These are phyloP conservation scores for Rhagoletis zephyria DNA, from an alignment of 1,140 invertebrate species.

Conservation along the genomic window DNA sequence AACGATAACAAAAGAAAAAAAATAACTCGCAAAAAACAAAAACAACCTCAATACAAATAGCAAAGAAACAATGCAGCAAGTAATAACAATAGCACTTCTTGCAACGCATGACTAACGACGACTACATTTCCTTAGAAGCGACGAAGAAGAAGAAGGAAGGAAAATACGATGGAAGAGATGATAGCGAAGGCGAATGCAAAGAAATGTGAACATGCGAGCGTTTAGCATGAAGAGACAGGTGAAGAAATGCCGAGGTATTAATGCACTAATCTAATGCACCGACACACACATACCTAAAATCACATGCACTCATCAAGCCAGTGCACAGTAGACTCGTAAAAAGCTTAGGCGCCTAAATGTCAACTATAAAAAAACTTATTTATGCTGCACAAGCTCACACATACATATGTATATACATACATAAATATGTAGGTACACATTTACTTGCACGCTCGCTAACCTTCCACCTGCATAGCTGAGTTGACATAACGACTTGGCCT, in stretches of 20 bases:
- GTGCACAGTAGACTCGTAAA: background rate
- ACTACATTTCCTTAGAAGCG: slow-evolving; percentile 1
- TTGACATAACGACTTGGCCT: slow-evolving; percentile 52
- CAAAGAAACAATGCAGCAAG: background rate
- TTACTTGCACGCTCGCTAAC: background rate
- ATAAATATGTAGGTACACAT: background rate
- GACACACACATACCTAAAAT: background rate
- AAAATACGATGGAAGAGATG: background rate
- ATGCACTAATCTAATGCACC: slow-evolving; percentile 31
- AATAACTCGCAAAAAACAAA: background rate
- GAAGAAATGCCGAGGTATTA: background rate
- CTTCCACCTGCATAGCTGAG: slow-evolving; percentile 18
- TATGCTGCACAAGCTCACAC: slow-evolving; percentile 17
- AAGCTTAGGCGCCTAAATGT: slow-evolving; percentile 42
- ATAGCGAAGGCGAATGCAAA: background rate
- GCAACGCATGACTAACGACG: slow-evolving; percentile 46
- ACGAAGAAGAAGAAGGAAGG: background rate
- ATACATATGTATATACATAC: background rate
- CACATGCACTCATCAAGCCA: background rate
- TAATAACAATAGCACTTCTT: slow-evolving; percentile 50
- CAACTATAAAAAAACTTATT: slow-evolving; percentile 42
- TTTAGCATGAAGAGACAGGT: background rate
- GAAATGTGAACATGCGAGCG: background rate
- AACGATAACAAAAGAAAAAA: background rate
- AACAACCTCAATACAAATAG: background rate